phyloP scores from a whole-genome alignment of 2,113 vertebrate genomes.

The Solea solea region DNA sequence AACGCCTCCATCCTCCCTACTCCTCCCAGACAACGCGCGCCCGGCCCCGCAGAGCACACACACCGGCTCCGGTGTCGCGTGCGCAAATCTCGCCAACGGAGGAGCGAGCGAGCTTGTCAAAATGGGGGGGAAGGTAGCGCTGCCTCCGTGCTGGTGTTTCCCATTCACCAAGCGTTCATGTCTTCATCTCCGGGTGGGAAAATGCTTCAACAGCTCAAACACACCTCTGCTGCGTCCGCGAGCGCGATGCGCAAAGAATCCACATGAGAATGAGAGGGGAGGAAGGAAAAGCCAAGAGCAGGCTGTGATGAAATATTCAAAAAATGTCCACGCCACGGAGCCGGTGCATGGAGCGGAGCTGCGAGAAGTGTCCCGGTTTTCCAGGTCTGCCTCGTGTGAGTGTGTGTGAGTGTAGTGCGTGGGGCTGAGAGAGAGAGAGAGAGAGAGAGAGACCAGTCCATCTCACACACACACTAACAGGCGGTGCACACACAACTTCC shows the following conservation, averaged over 20 bases:
- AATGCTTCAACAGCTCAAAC: constrained; percentile 13
- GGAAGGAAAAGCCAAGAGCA: constrained; percentile 33
- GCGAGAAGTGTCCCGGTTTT: constrained; percentile 36
- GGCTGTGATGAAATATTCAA: constrained; percentile 26
- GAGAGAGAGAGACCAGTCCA: constrained; percentile 41
- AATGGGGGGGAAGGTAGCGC: constrained; percentile 36
- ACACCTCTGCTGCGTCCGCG: constrained; percentile 33
- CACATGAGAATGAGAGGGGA: constrained; percentile 22
- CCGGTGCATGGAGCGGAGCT: constrained; percentile 32
- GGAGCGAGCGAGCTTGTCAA: constrained; percentile 26
- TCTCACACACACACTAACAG: constrained; percentile 38
- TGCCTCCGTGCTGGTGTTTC: constrained; percentile 56
- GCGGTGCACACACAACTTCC: constrained; percentile 46
- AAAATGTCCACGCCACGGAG: constrained; percentile 62
- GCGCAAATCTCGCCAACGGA: constrained; percentile 50
- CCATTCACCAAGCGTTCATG: constrained; percentile 71
- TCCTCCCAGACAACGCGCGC: constrained; percentile 67
- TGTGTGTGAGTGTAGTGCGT: background rate
- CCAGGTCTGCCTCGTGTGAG: constrained; percentile 28
- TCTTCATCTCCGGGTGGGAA: constrained; percentile 15
- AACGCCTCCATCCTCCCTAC: constrained; percentile 80
- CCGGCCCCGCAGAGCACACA: constrained; percentile 62
- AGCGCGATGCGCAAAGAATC: constrained; percentile 44
- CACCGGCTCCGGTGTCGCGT: constrained; percentile 56
- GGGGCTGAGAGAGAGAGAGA: constrained; percentile 30